Percentiles rank a stretch among this genome's conserved stretches.
Conservation (phyloP, 2,113 vertebrate genomes). For the Myrmecophaga tridactyla region DNA sequence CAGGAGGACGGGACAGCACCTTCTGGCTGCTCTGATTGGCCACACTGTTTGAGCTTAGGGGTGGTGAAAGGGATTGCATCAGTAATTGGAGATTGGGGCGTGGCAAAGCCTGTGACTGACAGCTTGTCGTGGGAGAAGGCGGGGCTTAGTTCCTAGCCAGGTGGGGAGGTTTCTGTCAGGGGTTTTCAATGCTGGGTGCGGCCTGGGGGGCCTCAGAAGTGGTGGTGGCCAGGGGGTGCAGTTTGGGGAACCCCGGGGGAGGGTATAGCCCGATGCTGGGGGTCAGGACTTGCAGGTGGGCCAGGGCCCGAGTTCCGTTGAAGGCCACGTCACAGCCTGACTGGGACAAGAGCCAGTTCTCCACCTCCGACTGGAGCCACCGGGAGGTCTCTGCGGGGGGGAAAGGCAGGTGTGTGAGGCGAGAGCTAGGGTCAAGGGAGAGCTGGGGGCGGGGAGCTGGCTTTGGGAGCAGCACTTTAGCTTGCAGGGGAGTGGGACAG, state of each 20-base stretch:
- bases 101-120: not conserved
- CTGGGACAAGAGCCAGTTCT: constrained; percentile 72
- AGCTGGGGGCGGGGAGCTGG: not conserved
- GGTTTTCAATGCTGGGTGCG: not conserved
- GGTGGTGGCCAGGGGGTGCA: not conserved
- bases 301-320: constrained; percentile 70
- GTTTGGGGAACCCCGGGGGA: constrained; percentile 39
- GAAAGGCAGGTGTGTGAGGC: not conserved
- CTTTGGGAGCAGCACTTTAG: not conserved
- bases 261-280: constrained; percentile 23
- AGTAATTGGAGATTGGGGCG: not conserved
- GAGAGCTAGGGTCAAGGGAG: not conserved
- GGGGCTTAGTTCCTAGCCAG: not conserved
- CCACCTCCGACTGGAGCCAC: constrained; percentile 73
- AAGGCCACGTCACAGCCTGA: constrained; percentile 73
- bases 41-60: not conserved
- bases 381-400: constrained; percentile 49
- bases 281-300: constrained; percentile 68
- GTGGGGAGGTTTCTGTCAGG: not conserved
- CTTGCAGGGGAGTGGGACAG: too few species aligned
- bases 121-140: not conserved
- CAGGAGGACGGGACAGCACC: not conserved
- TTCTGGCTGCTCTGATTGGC: not conserved
- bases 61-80: not conserved
- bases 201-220: not conserved